A percentile compares a stretch with the other conserved stretches of the same genome.
Conservation (phyloP, 2,797 vertebrate genomes). For the Sebastolobus alascanus region DNA sequence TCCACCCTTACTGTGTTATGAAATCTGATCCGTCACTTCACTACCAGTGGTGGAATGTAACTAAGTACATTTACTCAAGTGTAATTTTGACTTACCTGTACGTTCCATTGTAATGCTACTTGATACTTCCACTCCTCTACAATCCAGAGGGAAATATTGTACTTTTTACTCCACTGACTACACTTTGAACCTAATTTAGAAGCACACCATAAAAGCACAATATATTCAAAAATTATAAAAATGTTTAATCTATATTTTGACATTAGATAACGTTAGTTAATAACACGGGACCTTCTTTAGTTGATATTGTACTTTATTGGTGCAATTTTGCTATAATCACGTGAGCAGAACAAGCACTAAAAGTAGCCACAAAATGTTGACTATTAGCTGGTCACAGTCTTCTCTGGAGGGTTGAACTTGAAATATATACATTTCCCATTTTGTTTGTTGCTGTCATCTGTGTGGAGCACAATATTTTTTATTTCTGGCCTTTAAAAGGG, state of each 20-base stretch:
- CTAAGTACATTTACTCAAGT: background rate
- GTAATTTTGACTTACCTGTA: background rate
- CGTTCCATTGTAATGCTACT: background rate
- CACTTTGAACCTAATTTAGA: background rate
- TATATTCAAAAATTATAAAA: background rate
- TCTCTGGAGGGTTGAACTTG: background rate
- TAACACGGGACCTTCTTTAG: background rate
- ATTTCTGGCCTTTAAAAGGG: background rate
- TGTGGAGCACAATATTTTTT: background rate
- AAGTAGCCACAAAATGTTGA: background rate
- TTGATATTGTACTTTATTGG: background rate
- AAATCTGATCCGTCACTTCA: conserved; percentile 23
- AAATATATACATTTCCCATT: background rate
- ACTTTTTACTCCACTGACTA: background rate
- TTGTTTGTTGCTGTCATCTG: background rate
- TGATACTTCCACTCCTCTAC: background rate
- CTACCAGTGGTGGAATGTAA: background rate
- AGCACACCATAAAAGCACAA: background rate
- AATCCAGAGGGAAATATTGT: background rate
- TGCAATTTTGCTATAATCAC: background rate
- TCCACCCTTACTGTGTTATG: conserved; percentile 32
- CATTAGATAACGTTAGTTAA: background rate
- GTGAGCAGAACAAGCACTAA: too few species aligned
- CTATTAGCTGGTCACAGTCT: background rate
- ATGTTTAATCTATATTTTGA: background rate